Base-by-base conservation (phyloP, 2,888 invertebrate species). In the Diplazon laetatorius region DNA sequence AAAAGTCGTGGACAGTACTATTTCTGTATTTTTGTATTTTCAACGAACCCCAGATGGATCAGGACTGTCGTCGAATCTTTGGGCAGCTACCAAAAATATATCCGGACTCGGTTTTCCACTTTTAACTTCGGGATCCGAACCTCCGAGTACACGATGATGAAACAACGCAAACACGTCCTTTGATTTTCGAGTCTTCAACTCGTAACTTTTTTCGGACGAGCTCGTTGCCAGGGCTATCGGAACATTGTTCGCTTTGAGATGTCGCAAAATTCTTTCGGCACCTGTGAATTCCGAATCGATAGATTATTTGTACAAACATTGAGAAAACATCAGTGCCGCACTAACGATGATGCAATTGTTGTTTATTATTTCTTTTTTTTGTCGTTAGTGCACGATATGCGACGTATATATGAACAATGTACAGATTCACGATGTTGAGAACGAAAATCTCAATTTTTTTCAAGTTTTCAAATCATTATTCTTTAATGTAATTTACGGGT, bases 71-170 rank as follows among this genome's bases (percentile, higher is more conserved):
- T 91, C 87, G 87, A 95, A 95, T 69, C 94, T 88, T 10, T 91
- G 90, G 1, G 94, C 94, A 84, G 93, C 93, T 4, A 95, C 92
- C 14, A 94, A 89, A 88, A 95, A 96, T 59, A 94, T 94, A 88
- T 95, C 95, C 0, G 95, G 95, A 50, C 92, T 92, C 2, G 95
- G 95, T 91, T 96, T 95, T n/a, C 95, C 95, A 50, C 92, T 87
- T 83, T 93, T 93, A 0, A 95, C 94, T 73, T 94, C 95, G 0
- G 94, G 93, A 89, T 95, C 95, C 52, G 93, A 92, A 44, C 93
- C 93, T 6, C 94, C 94, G 71, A 93, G 91, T 0, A 95, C 95
- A 73, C 92, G 90, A 82, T 95, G 94, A 81, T 92, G 87, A 84
- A 94, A 93, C 73, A 92, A 82, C 6, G 89, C 86, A 80, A 94